Evolutionary conservation across 2,888 invertebrate species (phyloP), one percentile per base, ranked within the genome.

Genomic region (Cheilosia pagana): DNA sequence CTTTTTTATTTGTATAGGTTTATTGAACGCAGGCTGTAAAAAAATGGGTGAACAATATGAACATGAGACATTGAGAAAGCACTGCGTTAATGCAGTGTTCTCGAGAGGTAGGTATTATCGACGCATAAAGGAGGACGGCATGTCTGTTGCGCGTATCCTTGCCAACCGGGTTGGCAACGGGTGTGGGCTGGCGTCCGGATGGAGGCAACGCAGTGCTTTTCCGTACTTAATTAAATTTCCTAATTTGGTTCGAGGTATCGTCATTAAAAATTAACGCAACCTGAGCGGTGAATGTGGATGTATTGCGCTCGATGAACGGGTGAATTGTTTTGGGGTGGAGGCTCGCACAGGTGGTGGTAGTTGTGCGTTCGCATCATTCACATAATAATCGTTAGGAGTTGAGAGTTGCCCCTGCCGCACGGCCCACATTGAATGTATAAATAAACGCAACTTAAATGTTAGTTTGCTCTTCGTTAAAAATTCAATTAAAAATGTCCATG

Each of bases 401-500:
- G 39, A 14, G 77, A 43, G 68, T 43, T 53, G 39, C 45, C n/a
- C 45, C 7, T 5, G 45, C 8, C 2, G 59, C 43, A 21, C n/a
- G 25, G n/a, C 16, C 14, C 41, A 28, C 65, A 41, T n/a, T 50
- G 65, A 57, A 68, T 57, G 39, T 59, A 71, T 53, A 71, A 85
- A 75, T 79, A 70, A 81, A 65, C 71, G 59, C 65, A 75, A 72
- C 81, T 85, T 75, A 85, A 85, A 75, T 75, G 85, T 85, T 85
- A 85, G 85, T 85, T 85, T 76, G 81, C 71, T 82, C 86, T 87
- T 88, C 87, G 87, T 88, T 88, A 87, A 88, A 88, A 87, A 88
- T 88, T 88, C 88, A 88, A 88, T 88, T 88, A 88, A 88, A 88
- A 59, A 86, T 59, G 67, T 82, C 87, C 82, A 75, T 85, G 60